Base-by-base conservation (phyloP, 2,888 invertebrate species). In the Phasia obesa region DNA sequence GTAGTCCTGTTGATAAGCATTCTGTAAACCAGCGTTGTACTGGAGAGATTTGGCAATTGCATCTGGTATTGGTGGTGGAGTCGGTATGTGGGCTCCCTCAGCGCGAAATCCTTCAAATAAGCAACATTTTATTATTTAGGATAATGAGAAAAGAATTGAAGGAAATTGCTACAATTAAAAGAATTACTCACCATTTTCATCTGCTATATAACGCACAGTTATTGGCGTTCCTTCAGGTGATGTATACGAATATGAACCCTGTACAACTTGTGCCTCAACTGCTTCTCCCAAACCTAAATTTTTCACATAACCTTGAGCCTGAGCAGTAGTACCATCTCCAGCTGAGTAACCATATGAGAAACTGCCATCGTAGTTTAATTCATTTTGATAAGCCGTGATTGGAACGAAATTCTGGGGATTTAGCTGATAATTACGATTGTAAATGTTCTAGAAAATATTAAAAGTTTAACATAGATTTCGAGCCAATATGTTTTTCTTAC, bases 251-350 rank as follows among this genome's bases (percentile, higher is more conserved):
- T 94, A 95, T 49, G 94, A 94, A 53, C 96, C 96, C 89, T 95
- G 94, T 2, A 95, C 95, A 1, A 95, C 95, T 94, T 95, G 90
- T 17, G 94, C 94, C 87, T 94, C 94, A 2, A 94, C 93, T 0
- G 88, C 89, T 70, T 93, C 93, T 84, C 94, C 94, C 81, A 94
- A 93, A 21, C 95, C 94, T 49, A 93, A 92, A 87, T 95, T 95
- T 91, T 95, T 96, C 71, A 96, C 91, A 88, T 94, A 96, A 27
- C 96, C 96, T 87, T 93, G 94, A 87, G 96, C 96, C 91, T 96
- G 95, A 6, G 94, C 95, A 87, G 95, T 94, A 86, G 96, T 95
- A 60, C 96, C 96, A 90, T 96, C 96, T 44, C 94, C 96, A 55
- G 95, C 94, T 55, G 94, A 92, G 88, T 95, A 96, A 88, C 96